Evolutionary conservation across 30 jellyfish, hydroid and myxozoan genomes (phyloP), one percentile per base, ranked within the genome.

Genomic region (Cassiopea andromeda): DNA sequence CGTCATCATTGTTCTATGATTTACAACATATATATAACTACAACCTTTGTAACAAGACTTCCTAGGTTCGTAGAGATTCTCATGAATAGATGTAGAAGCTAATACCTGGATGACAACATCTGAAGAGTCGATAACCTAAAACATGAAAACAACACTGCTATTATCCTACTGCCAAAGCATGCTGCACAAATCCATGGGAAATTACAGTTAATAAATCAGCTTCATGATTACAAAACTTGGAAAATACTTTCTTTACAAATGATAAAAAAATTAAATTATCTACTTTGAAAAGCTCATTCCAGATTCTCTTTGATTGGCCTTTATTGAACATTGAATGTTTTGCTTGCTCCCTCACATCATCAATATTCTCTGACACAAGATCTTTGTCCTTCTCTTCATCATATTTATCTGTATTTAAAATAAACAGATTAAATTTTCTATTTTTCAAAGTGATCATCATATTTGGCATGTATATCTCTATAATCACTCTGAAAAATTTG

Each of bases 61-160:
- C 38, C 38, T 27, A 27, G 38, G 38, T 27, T 27, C 38, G 38
- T 27, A 27, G 38, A 27, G 38, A 27, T 27, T 27, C 38, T 27
- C 38, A 27, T 27, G 38, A 27, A 27, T 27, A 79, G 58, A 7
- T 82, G 54, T 12, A 10, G 27, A 59, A 79, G 12, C 7, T 44
- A 73, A n/a, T 85, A 94, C 99, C 98, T 94, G 99, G 19, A 96
- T 92, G 47, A 96, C 94, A 54, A 96, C 99, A 93, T 96, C 99
- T 5, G 99, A 96, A 1, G 99, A 94, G 78, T 96, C 99, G 38
- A 96, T 90, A 17, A 96, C 99, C 99, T 96, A 49, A 54, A 84
- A 81, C 16, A 7, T 44, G 85, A 89, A 64, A 64, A 64, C 38
- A 27, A 27, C 38, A 27, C 38, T 27, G 38, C 38, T 27, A 27